Evolutionary conservation across 1,140 invertebrate species (phyloP), one percentile per base, ranked within the genome.

Genomic region (Drosophila arawakana): DNA sequence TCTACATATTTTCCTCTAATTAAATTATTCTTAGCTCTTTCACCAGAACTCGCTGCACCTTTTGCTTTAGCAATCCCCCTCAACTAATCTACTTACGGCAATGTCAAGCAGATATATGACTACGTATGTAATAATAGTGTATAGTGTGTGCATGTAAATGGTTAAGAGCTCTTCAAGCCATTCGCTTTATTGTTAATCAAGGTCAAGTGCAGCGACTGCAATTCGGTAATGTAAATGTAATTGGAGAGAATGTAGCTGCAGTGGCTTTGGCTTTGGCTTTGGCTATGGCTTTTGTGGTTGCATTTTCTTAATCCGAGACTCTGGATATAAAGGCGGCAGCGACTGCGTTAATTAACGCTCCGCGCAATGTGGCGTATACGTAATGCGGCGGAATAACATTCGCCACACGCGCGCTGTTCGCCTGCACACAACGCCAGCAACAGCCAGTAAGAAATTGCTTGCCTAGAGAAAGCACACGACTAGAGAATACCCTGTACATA

Each of bases 371-470:
- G 77, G 73, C 83, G 83, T 88, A 88, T 89, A 88, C 83, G 83
- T 88, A 80, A 89, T 88, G 73, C 74, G 70, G 55, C 57, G 65
- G 71, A 59, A 79, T 88, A 59, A 81, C 84, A 69, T 80, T 88
- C 68, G 84, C 80, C 79, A 80, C 82, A 83, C 84, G 83, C 83
- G 84, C 83, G 84, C 84, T 80, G 78, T 82, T 57, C 73, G 73
- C 71, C 69, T 59, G 66, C 72, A 75, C 43, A 61, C 69, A 70
- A 80, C 58, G 43, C 39, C 44, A 69, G 13, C 63, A 74, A 73
- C 67, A 72, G 67, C 25, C 3, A 30, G 25, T 30, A 30, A 30
- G 25, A 30, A 30, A 30, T 2, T 30, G 25, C 2, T 5, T 2
- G 25, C 3, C 6, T 5, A 30, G 4, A 30, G 25, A 6, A 4